Evolutionary conservation across 2,797 vertebrate genomes (phyloP), one percentile per base, ranked within the genome.

Genomic region (Lacerta agilis): DNA sequence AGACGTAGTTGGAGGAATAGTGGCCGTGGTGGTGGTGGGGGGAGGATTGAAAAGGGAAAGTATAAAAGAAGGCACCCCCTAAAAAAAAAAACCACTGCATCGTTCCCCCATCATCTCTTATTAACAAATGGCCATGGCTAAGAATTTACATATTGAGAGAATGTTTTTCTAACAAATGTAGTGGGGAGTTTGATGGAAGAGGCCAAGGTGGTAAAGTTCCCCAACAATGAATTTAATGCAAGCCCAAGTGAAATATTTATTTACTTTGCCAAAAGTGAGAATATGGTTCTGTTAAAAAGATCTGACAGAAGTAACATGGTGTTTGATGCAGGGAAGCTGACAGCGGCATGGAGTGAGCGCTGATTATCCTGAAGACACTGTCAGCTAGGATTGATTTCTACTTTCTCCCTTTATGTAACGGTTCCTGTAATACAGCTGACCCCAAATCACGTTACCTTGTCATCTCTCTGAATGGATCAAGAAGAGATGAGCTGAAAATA

Each of bases 351-450:
- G 97, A 97, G 97, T 97, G 97, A 97, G 98, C 97, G 96, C 96
- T 95, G 96, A 97, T 97, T 98, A 97, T 99, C 98, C 98, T 94
- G 97, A 98, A 99, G 98, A 98, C 98, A 98, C 97, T 98, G 98
- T 99, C 98, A 99, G 96, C 96, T 96, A 93, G 97, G 98, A 98
- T 98, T 98, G 98, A 98, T 98, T 98, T 98, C 97, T 97, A 97
- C 97, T 96, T 96, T 96, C 96, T 96, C 96, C 94, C 94, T 97
- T 97, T 95, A 97, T 97, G 97, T 97, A 97, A 97, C 96, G 94
- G 95, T 98, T 98, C 98, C 98, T 97, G 98, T 98, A 98, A 98
- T 98, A 96, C 98, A 98, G 98, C 98, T 98, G 98, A 98, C 98
- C 98, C 96, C 94, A 94, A 97, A 96, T 97, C 97, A 97, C 94